Evolutionary conservation across 2,797 vertebrate species (phyloP), one percentile per base, ranked within the genome.

Genomic region (Muscicapa comitata): DNA sequence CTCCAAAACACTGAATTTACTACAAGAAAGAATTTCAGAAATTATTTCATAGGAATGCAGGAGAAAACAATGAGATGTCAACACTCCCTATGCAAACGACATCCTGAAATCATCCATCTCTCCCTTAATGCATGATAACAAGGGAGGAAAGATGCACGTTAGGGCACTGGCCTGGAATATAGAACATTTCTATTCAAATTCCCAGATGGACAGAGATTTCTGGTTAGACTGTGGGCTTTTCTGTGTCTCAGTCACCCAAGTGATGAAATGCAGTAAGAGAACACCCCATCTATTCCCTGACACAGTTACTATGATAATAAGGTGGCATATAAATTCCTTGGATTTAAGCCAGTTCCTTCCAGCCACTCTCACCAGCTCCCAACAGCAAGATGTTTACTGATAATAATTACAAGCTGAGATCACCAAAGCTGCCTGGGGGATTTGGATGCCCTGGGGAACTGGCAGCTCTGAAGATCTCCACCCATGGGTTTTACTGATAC

Each of bases 381-480:
- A 35, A 21, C 54, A 75, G 68, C 45, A 62, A 55, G 94, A 38
- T 80, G 81, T 90, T 92, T 86, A 53, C 85, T 45, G 81, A 19
- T 65, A 55, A 90, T 95, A 88, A 96, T 93, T 89, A 81, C 66
- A n/a, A 37, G 16, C 61, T 58, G 72, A 83, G 66, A 62, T 88
- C 61, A 70, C 25, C 40, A 37, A 35, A 66, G 75, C 11, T 51
- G 75, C 81, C 89, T 15, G 4, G 7, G 85, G 94, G 47, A 59
- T 70, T 72, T 17, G 58, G 66, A 21, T 59, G 70, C 89, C 87
- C 76, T 15, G 2, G 62, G 89, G 96, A 95, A 2, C 75, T 8
- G 11, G 57, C 78, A 54, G 78, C 28, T 18, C 58, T 42, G 68
- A 55, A 67, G 23, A 35, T 78, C 89, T 75, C 92, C 1, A 0